Evolutionary conservation across 2,888 invertebrate species (phyloP).

Genomic region (Deilephila elpenor): DNA sequence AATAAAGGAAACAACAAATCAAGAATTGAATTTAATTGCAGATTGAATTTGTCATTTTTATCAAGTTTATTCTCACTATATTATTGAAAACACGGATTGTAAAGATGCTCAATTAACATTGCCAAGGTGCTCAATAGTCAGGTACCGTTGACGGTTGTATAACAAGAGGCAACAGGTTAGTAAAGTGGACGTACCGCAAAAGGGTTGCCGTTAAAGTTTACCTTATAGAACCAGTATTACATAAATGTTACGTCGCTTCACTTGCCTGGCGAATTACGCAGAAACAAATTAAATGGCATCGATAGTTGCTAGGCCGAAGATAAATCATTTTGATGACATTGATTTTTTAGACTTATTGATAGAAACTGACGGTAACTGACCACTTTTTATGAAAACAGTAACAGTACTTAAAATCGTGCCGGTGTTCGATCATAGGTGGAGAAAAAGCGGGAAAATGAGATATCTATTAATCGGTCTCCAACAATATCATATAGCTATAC

Average conservation of each 20-base stretch:
- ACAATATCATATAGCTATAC: too few species aligned
- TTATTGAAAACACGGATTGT: background rate
- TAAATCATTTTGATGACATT: too few species aligned
- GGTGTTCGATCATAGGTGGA: too few species aligned
- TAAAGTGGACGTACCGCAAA: slow-evolving; percentile 31
- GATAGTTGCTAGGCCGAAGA: too few species aligned
- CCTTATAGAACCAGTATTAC: slow-evolving; percentile 58
- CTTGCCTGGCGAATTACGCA: slow-evolving; percentile 32
- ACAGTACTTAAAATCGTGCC: too few species aligned
- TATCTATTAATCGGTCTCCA: too few species aligned
- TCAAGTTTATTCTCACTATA: background rate
- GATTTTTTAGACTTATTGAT: too few species aligned
- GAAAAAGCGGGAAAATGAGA: too few species aligned
- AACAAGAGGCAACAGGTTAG: slow-evolving; percentile 19
- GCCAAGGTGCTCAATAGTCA: background rate
- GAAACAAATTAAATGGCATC: background rate
- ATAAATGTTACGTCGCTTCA: slow-evolving; percentile 43
- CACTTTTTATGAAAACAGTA: too few species aligned
- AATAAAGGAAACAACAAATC: too few species aligned
- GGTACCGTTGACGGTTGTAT: slow-evolving; percentile 12
- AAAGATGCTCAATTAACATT: background rate
- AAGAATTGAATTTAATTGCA: too few species aligned
- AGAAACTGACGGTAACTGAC: too few species aligned
- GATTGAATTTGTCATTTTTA: background rate
- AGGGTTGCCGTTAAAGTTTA: slow-evolving; percentile 42